Evolutionary conservation across 2,113 vertebrate genomes (phyloP).

Genomic region (Rattus rattus): DNA sequence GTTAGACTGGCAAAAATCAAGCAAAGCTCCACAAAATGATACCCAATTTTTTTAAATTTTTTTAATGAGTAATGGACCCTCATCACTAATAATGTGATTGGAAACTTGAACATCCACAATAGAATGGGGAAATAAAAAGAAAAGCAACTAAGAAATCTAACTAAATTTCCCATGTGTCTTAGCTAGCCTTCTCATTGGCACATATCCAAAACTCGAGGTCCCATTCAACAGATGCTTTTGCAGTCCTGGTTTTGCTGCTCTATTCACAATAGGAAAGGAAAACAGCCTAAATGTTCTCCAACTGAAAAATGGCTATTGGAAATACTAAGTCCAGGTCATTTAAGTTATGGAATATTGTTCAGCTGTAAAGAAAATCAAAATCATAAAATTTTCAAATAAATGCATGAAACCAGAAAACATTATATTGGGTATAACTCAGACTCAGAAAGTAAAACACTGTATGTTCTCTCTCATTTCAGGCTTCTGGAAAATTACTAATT

Average conservation of each 20-base stretch:
- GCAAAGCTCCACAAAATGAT: neutral
- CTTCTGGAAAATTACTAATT: neutral
- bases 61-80: neutral
- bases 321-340: neutral
- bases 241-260: neutral
- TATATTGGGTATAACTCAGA: neutral
- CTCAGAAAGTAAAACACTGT: neutral
- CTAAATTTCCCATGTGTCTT: neutral
- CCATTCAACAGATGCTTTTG: neutral
- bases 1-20: neutral
- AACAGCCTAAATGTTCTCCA: neutral
- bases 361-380: neutral
- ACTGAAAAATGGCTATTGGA: neutral
- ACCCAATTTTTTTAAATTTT: neutral
- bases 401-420: neutral
- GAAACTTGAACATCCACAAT: neutral
- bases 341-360: neutral
- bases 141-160: rapidly evolving
- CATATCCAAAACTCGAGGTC: neutral
- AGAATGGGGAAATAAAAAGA: neutral
- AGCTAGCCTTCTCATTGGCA: neutral
- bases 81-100: neutral
- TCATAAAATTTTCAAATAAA: neutral
- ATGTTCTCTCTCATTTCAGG: neutral
- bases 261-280: neutral